Percentiles rank a stretch among this genome's conserved stretches.
phyloP scores from a whole-genome alignment of 2,888 invertebrate species.

The Ophion obscuratus region DNA sequence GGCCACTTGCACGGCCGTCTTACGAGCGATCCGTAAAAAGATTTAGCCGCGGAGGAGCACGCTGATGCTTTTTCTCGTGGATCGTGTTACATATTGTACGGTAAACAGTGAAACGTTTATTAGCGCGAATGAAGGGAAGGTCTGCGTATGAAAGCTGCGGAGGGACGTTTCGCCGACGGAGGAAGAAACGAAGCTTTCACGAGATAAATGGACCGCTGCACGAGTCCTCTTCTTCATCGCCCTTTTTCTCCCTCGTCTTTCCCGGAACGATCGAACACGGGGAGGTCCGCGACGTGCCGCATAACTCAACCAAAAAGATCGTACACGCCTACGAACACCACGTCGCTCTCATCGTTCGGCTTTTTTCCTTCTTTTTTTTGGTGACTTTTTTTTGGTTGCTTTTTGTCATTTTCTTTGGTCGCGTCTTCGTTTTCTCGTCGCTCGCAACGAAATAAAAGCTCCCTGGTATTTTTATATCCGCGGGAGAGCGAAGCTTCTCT shows the following conservation, averaged over 20 bases:
- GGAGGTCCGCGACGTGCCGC: conserved; percentile 30
- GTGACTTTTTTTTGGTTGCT: conserved; percentile 12
- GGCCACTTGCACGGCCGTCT: not conserved
- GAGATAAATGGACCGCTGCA: not conserved
- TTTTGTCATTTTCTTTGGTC: conserved; percentile 1
- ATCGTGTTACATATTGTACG: conserved; percentile 47
- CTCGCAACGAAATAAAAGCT: conserved; percentile 75
- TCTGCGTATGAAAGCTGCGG: not conserved
- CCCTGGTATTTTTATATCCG: conserved; percentile 82
- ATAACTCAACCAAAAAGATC: conserved; percentile 33
- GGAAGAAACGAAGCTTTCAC: conserved; percentile 28
- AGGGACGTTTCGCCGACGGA: conserved; percentile 34
- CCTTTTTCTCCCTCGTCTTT: not conserved
- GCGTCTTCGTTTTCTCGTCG: conserved; percentile 36
- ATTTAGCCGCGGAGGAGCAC: conserved; percentile 45
- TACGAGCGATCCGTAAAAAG: conserved; percentile 50
- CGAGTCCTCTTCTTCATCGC: not conserved
- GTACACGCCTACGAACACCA: conserved; percentile 14
- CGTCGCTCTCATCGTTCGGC: conserved; percentile 12
- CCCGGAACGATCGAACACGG: conserved; percentile 45
- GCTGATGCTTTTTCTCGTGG: conserved; percentile 25
- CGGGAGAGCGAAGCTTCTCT: conserved; percentile 76
- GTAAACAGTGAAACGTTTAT: conserved; percentile 45
- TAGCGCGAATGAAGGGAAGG: conserved; percentile 15
- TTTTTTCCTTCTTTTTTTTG: conserved; percentile 5